Conservation (phyloP, 2,888 invertebrate species). For the Neoscelio sp. region DNA sequence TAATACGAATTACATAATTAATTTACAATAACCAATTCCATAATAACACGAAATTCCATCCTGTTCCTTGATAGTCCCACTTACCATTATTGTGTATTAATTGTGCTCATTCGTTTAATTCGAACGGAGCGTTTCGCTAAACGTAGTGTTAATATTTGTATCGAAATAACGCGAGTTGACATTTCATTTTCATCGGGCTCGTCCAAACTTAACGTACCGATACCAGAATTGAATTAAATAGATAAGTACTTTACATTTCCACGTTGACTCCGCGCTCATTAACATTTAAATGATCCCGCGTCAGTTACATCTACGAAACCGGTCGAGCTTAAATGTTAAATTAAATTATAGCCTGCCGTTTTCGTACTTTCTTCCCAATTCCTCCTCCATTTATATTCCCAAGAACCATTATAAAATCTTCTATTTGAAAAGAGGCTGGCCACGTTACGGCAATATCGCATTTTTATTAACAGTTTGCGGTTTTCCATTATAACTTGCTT, state of each 20-base stretch:
- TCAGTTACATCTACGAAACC: constrained; percentile 9
- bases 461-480: neutral
- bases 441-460: neutral
- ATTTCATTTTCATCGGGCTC: constrained; percentile 31
- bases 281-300: constrained; percentile 33
- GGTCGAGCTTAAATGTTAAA: constrained; percentile 25
- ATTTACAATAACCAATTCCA: too few relatives aligned
- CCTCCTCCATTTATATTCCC: neutral
- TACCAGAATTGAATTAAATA: constrained; percentile 33
- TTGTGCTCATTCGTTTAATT: too few relatives aligned
- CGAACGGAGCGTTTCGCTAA: too few relatives aligned
- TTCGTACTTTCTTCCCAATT: constrained; percentile 21
- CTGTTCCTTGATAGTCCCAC: too few relatives aligned
- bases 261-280: constrained; percentile 29
- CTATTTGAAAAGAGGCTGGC: neutral
- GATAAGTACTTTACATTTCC: constrained; percentile 36
- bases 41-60: too few relatives aligned
- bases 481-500: neutral
- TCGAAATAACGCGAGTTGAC: constrained; percentile 23
- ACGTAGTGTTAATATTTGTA: constrained; percentile 17
- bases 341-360: constrained; percentile 28
- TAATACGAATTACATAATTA: too few relatives aligned
- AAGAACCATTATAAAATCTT: neutral
- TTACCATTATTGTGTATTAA: too few relatives aligned
- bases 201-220: constrained; percentile 20